Percentiles rank a stretch among this genome's conserved stretches.
Conservation (phyloP, 2,888 invertebrate species). For the Lepidocyrtoides sp. region DNA sequence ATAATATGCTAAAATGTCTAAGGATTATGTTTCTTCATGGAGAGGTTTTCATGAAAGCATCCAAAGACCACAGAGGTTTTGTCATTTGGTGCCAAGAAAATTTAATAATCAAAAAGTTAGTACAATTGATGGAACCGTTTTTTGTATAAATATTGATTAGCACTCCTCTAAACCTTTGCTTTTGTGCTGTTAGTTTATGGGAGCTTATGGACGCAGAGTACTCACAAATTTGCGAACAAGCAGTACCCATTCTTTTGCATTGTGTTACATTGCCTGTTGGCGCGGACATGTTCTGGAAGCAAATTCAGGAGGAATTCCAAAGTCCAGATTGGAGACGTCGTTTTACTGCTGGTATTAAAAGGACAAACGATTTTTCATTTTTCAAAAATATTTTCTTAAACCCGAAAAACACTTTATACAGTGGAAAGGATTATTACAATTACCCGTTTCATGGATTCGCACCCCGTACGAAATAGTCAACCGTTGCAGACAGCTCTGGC, state of each 20-base stretch:
- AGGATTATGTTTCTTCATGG: conserved; percentile 97
- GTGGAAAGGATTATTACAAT: conserved; percentile 98
- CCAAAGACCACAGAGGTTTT: conserved; percentile 96
- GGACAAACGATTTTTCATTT: neutral
- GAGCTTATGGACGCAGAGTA: conserved; percentile 96
- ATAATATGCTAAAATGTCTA: conserved; percentile 96
- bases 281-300: conserved; percentile 97
- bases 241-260: conserved; percentile 97
- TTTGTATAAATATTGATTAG: no score
- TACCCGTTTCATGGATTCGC: conserved; percentile 96
- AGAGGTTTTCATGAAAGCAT: conserved; percentile 95
- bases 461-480: conserved; percentile 93
- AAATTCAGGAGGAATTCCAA: conserved; percentile 98
- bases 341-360: conserved; percentile 92
- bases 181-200: conserved; percentile 92
- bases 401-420: no score
- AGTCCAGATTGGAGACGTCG: conserved; percentile 95
- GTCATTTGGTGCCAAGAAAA: conserved; percentile 99
- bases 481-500: conserved; percentile 97
- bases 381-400: neutral
- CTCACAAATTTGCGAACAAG: conserved; percentile 92
- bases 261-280: conserved; percentile 98
- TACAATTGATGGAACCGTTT: no score
- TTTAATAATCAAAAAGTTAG: conserved; percentile 95
- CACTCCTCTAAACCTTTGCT: no score